These are phyloP conservation scores for Scolopax rusticola DNA, from an alignment of 2,797 vertebrate species.

Conservation along the genomic window DNA sequence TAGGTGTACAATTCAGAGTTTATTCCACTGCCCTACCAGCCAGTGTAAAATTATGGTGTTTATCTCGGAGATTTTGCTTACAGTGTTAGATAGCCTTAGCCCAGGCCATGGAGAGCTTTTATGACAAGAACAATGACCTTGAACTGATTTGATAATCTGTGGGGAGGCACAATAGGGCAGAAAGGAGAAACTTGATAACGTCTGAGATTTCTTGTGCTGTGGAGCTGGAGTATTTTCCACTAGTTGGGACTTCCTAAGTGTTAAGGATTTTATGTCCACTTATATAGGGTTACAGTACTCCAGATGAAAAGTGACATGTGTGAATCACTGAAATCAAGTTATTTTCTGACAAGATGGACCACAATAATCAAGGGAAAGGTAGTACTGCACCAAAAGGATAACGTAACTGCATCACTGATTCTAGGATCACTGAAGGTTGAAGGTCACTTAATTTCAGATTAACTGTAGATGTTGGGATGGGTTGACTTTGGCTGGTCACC, in stretches of 20 bases:
- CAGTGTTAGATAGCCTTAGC: not conserved
- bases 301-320: not conserved
- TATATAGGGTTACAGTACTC: not conserved
- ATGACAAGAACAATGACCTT: not conserved
- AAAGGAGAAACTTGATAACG: not conserved
- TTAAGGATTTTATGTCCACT: not conserved
- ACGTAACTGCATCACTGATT: not conserved
- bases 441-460: not conserved
- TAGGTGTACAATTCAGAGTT: not conserved
- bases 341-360: not conserved
- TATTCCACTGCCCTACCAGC: not conserved
- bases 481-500: not conserved
- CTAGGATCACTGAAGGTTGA: not conserved
- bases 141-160: not conserved
- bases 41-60: not conserved
- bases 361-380: not conserved
- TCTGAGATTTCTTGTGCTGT: not conserved
- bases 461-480: not conserved
- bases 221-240: not conserved
- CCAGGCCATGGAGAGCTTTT: not conserved
- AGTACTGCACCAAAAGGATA: not conserved
- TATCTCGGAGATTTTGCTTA: not conserved
- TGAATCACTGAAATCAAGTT: not conserved
- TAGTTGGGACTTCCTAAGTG: not conserved
- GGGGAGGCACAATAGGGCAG: not conserved